Conservation (phyloP, 2,797 vertebrate genomes). For the Hozukius guyotensis region DNA sequence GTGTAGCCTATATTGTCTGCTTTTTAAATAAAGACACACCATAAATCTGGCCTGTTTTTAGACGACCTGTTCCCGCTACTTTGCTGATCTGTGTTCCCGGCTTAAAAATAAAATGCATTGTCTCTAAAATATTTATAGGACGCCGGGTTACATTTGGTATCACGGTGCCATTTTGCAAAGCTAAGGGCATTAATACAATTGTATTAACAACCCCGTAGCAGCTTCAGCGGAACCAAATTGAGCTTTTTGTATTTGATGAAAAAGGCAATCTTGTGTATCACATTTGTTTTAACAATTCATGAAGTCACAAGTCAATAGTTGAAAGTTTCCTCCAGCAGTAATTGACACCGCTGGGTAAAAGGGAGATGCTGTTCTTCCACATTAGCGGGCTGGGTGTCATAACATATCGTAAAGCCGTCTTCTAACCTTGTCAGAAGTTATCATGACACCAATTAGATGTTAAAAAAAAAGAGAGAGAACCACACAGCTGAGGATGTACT, state of each 20-base stretch:
- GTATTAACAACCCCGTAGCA: not conserved
- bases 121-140: slow-evolving; percentile 26
- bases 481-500: slow-evolving; percentile 45
- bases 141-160: not conserved
- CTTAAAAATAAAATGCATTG: not conserved
- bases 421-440: slow-evolving; percentile 80
- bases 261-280: slow-evolving; percentile 31
- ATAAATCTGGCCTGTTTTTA: not conserved
- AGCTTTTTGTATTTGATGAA: slow-evolving; percentile 20
- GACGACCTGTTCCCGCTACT: not conserved
- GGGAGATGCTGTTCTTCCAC: slow-evolving; percentile 59
- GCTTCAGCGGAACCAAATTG: not conserved
- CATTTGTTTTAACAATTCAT: slow-evolving; percentile 57
- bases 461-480: not conserved
- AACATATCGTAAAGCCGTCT: slow-evolving; percentile 75
- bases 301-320: slow-evolving; percentile 44
- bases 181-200: not conserved
- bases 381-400: slow-evolving; percentile 71
- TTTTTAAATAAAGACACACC: not conserved
- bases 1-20: not conserved
- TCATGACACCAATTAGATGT: slow-evolving; percentile 78
- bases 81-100: not conserved
- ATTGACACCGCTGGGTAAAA: slow-evolving; percentile 69
- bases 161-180: not conserved
- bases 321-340: slow-evolving; percentile 55